Evolutionary conservation across 2,888 invertebrate species (phyloP).

Genomic region (Epsilonema sp.): DNA sequence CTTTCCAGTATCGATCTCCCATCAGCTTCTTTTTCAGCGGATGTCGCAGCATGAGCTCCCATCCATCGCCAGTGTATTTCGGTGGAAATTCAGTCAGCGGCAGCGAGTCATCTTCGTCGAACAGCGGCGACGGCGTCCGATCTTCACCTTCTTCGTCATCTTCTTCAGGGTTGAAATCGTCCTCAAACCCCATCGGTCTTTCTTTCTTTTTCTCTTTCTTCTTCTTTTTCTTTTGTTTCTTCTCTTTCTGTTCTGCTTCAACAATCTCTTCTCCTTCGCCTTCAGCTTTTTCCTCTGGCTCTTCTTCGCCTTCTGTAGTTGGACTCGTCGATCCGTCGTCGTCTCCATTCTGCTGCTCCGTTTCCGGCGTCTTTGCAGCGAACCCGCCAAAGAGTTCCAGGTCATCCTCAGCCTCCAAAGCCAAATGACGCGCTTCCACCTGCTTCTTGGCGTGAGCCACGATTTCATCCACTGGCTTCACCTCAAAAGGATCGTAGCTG

Average conservation of each 20-base stretch:
- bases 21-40: constrained; percentile 70
- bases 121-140: constrained; percentile 37
- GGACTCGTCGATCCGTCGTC: background rate
- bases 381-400: constrained; percentile 13
- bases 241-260: too few species aligned
- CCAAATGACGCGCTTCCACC: constrained; percentile 15
- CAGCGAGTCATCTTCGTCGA: constrained; percentile 74
- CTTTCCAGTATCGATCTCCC: constrained; percentile 72
- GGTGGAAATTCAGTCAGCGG: constrained; percentile 78
- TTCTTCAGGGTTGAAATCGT: constrained; percentile 16
- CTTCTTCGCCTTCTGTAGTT: background rate
- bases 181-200: constrained; percentile 26
- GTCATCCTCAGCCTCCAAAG: constrained; percentile 13
- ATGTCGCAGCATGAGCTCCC: constrained; percentile 87
- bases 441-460: constrained; percentile 24
- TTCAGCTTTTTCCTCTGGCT: too few species aligned
- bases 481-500: constrained; percentile 25
- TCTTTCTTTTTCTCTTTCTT: too few species aligned
- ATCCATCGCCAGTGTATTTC: constrained; percentile 59
- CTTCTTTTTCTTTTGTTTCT: too few species aligned
- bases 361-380: background rate
- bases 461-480: constrained; percentile 25
- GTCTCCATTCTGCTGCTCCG: background rate
- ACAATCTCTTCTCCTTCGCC: too few species aligned
- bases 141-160: background rate